phyloP scores from a whole-genome alignment of 2,113 vertebrate species.

The Dasypus novemcinctus region DNA sequence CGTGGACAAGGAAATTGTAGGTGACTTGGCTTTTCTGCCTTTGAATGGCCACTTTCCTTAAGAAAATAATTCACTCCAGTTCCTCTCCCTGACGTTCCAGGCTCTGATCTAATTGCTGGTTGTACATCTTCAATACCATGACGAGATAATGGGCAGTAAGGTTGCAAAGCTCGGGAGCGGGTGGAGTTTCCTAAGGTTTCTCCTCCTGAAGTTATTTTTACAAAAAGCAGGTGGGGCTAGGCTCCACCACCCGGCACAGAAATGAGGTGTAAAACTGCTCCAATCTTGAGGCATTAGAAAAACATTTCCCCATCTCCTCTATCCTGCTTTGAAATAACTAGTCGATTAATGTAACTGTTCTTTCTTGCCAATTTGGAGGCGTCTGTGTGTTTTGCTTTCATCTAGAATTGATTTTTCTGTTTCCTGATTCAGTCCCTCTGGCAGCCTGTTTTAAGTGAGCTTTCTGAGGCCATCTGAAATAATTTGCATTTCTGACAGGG shows the following conservation, averaged over 20 bases:
- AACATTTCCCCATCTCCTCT: background rate
- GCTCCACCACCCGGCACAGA: background rate
- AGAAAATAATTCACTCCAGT: constrained; percentile 11
- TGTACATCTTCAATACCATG: background rate
- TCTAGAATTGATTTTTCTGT: constrained; percentile 49
- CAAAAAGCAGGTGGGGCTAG: background rate
- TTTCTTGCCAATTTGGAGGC: constrained; percentile 31
- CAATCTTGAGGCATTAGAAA: constrained; percentile 22
- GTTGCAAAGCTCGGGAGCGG: background rate
- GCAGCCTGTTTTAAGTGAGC: constrained; percentile 49
- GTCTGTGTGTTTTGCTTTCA: constrained; percentile 57
- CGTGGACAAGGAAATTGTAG: background rate
- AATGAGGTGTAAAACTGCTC: constrained; percentile 15
- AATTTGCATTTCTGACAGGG: constrained; percentile 46
- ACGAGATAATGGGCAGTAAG: background rate
- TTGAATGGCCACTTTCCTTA: constrained; percentile 2
- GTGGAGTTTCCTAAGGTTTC: background rate
- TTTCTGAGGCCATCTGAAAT: constrained; percentile 48
- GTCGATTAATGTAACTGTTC: constrained; percentile 14
- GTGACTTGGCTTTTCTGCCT: constrained; percentile 43
- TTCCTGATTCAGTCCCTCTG: constrained; percentile 29
- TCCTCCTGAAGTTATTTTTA: constrained; percentile 39
- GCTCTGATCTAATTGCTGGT: constrained; percentile 20
- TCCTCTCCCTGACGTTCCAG: background rate
- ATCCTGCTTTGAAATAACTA: constrained; percentile 28